These are phyloP conservation scores for Epicauta chinensis DNA, from an alignment of 1,140 invertebrate genomes.

Conservation along the genomic window DNA sequence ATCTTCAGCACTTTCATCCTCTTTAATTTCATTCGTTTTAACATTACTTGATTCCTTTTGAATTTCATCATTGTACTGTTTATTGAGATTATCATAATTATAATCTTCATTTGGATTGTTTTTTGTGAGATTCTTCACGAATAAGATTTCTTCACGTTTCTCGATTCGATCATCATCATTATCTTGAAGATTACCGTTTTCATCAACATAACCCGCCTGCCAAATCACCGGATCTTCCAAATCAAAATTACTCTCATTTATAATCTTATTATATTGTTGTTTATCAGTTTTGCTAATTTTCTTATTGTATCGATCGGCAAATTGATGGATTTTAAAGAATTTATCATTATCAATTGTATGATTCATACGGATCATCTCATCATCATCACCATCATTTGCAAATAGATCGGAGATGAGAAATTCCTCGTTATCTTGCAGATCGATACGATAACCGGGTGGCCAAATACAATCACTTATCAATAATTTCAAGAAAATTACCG, in stretches of 20 bases:
- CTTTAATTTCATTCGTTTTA: conserved; percentile 32
- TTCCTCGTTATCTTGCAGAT: conserved; percentile 32
- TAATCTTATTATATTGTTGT: conserved; percentile 9
- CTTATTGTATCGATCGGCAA: conserved; percentile 12
- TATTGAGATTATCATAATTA: conserved; percentile 34
- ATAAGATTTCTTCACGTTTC: background rate
- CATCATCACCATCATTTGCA: conserved; percentile 28
- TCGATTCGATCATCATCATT: conserved; percentile 3
- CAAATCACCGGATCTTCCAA: conserved; percentile 23
- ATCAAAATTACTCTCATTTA: conserved; percentile 26
- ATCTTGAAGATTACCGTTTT: conserved; percentile 14
- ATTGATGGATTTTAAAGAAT: conserved; percentile 29
- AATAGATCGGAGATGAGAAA: conserved; percentile 38
- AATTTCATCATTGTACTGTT: conserved; percentile 31
- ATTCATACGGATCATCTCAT: conserved; percentile 23
- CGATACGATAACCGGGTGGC: conserved; percentile 33
- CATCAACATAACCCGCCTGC: conserved; percentile 29
- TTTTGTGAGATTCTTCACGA: background rate
- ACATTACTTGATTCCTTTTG: conserved; percentile 23
- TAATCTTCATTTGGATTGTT: conserved; percentile 26
- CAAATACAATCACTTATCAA: conserved; percentile 17
- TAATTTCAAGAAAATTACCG: background rate
- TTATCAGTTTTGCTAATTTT: conserved; percentile 3
- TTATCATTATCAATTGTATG: conserved; percentile 22
- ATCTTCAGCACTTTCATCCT: conserved; percentile 35